Conservation (phyloP, 1,140 invertebrate genomes). For the Plutomurus gul region DNA sequence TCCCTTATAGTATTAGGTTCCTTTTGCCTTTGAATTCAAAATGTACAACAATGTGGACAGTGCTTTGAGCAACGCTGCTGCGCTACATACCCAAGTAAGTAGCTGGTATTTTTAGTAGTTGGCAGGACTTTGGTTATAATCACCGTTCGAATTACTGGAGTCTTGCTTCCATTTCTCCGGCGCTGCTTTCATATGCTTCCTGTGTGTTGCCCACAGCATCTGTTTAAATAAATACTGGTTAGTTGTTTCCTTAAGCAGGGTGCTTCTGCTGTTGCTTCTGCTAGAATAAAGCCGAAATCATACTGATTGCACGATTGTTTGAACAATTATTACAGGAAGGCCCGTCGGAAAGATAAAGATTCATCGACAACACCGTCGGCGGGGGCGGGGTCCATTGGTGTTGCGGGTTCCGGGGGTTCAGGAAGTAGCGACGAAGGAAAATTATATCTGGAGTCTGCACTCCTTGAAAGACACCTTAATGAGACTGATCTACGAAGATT, state of each 20-base stretch:
- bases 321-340: constrained; percentile 79
- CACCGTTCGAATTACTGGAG: too few relatives aligned
- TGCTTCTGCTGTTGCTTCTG: neutral
- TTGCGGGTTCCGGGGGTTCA: constrained; percentile 46
- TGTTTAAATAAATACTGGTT: too few relatives aligned
- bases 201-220: too few relatives aligned
- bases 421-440: constrained; percentile 81
- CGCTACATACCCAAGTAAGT: too few relatives aligned
- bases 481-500: constrained; percentile 90
- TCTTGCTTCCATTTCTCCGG: too few relatives aligned
- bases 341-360: constrained; percentile 94
- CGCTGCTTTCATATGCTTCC: too few relatives aligned
- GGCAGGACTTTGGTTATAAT: too few relatives aligned
- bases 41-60: too few relatives aligned
- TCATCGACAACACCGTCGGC: constrained; percentile 58
- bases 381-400: constrained; percentile 46
- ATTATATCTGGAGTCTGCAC: constrained; percentile 90
- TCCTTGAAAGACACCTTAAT: constrained; percentile 87
- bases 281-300: neutral
- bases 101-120: too few relatives aligned
- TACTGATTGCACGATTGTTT: neutral
- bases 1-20: too few relatives aligned
- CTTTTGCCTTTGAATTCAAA: too few relatives aligned
- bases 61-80: too few relatives aligned
- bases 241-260: neutral